These are phyloP conservation scores for Sesamia inferens DNA, from an alignment of 2,888 invertebrate species.

Conservation along the genomic window DNA sequence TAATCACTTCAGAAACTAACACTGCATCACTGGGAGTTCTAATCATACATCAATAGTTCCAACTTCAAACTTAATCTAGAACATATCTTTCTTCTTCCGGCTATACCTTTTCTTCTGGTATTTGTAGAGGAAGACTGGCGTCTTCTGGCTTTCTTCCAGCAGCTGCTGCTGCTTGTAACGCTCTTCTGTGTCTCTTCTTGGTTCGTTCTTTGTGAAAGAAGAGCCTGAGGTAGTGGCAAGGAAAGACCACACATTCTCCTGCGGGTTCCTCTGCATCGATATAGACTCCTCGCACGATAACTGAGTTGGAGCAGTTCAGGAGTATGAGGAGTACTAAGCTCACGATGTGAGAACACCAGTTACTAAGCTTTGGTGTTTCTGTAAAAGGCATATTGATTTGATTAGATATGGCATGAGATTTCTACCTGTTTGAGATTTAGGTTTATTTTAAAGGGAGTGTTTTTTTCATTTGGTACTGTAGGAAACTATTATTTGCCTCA, in stretches of 20 bases:
- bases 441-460: no score
- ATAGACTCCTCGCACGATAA: constrained; percentile 96
- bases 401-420: neutral
- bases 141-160: constrained; percentile 80
- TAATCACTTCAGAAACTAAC: constrained; percentile 48
- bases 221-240: constrained; percentile 94
- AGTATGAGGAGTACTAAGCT: constrained; percentile 94
- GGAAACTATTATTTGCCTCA: neutral
- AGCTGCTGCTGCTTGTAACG: constrained; percentile 77
- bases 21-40: constrained; percentile 54
- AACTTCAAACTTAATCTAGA: constrained; percentile 34
- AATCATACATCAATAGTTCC: constrained; percentile 42
- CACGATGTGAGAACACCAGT: constrained; percentile 94
- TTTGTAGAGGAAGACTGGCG: constrained; percentile 80
- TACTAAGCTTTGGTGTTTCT: constrained; percentile 93
- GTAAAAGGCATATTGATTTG: constrained; percentile 55
- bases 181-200: constrained; percentile 89
- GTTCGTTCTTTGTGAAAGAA: constrained; percentile 93
- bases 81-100: constrained; percentile 14
- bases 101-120: constrained; percentile 85
- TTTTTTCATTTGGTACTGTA: neutral
- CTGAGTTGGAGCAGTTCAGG: constrained; percentile 96
- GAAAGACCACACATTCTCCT: constrained; percentile 95
- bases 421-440: neutral
- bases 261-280: constrained; percentile 96